Evolutionary conservation across 2,113 vertebrate genomes (phyloP).

Genomic region (Charina bottae): DNA sequence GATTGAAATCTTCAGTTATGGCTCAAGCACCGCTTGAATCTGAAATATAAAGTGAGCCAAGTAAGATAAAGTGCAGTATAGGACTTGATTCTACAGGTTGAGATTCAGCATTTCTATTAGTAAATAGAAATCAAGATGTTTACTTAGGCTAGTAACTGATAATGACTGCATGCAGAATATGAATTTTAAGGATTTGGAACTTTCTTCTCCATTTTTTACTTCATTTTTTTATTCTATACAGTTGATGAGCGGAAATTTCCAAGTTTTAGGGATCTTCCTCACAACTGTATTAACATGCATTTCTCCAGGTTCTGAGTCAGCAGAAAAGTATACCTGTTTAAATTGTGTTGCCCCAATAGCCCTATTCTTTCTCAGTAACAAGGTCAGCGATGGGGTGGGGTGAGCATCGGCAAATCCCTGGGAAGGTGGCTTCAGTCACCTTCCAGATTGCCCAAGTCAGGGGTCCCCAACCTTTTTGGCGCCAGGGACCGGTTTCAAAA

Average conservation of each 20-base stretch:
- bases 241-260: not conserved
- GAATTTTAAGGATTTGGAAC: not conserved
- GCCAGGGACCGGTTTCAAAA: too few species aligned
- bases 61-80: not conserved
- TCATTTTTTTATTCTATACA: not conserved
- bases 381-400: not conserved
- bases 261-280: not conserved
- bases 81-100: not conserved
- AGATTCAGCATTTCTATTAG: not conserved
- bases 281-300: not conserved
- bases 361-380: not conserved
- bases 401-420: not conserved
- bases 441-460: too few species aligned
- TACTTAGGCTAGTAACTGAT: not conserved
- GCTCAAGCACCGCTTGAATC: not conserved
- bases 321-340: not conserved
- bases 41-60: conserved; percentile 5
- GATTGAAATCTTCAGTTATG: not conserved
- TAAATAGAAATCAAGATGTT: not conserved
- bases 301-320: not conserved
- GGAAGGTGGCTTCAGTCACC: not conserved
- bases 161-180: not conserved
- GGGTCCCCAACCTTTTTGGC: too few species aligned
- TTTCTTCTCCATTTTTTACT: not conserved
- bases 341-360: not conserved